Conservation (phyloP, 2,113 vertebrate genomes). For the Trogon melanurus region DNA sequence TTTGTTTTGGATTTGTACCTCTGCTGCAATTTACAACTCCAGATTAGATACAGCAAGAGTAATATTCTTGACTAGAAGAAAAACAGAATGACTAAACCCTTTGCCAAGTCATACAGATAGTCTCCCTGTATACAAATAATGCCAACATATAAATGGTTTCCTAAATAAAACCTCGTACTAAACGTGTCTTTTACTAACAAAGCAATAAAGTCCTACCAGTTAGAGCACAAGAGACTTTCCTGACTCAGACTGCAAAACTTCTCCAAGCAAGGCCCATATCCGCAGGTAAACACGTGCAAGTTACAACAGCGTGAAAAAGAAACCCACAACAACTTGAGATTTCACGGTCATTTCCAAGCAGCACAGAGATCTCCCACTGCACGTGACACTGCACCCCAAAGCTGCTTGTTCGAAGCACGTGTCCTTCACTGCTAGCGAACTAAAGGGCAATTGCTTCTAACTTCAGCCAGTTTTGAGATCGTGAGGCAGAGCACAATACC, state of each 20-base stretch:
- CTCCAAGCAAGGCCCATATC: not conserved
- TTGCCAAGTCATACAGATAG: slow-evolving; percentile 35
- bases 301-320: not conserved
- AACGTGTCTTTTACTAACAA: not conserved
- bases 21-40: slow-evolving; percentile 53
- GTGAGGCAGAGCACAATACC: accelerated
- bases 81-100: slow-evolving; percentile 5
- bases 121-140: slow-evolving; percentile 50
- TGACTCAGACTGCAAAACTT: not conserved
- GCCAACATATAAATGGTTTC: not conserved
- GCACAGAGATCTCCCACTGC: not conserved
- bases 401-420: not conserved
- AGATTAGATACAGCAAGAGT: slow-evolving; percentile 64
- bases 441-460: not conserved
- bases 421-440: not conserved
- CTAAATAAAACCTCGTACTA: slow-evolving; percentile 6
- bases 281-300: not conserved
- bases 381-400: not conserved
- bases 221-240: not conserved
- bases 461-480: not conserved
- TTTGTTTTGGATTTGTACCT: slow-evolving; percentile 66
- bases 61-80: slow-evolving; percentile 52
- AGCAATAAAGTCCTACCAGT: not conserved
- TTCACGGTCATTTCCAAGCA: not conserved
- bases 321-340: not conserved